Conservation (phyloP, 2,797 vertebrate species). For the Enteromius afrohamiltoni region DNA sequence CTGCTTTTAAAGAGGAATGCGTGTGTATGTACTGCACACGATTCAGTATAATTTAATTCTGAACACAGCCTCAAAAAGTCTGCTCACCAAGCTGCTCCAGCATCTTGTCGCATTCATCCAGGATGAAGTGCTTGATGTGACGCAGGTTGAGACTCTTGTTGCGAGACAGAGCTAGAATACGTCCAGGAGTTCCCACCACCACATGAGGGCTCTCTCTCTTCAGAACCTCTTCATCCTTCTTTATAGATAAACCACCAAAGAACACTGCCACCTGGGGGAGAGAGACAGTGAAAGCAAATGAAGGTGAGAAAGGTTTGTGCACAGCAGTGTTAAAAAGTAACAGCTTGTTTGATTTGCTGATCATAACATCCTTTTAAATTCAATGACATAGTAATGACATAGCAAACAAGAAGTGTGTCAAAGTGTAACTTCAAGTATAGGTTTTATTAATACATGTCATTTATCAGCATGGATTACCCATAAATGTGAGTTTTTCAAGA, state of each 20-base stretch:
- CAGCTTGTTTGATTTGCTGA: neutral
- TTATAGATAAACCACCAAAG: constrained; percentile 83
- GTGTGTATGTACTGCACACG: neutral
- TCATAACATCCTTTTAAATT: neutral
- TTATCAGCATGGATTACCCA: neutral
- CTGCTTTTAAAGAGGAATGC: neutral
- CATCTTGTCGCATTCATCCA: constrained; percentile 89
- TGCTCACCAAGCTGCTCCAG: constrained; percentile 85
- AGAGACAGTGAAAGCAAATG: neutral
- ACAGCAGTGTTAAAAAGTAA: neutral
- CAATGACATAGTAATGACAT: neutral
- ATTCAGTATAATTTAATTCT: neutral
- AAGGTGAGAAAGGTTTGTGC: neutral
- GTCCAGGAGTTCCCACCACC: constrained; percentile 84
- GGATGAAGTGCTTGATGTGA: constrained; percentile 86
- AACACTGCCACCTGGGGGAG: constrained; percentile 81
- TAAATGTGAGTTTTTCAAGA: neutral
- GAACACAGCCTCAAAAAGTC: neutral
- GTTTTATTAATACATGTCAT: neutral
- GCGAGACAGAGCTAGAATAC: constrained; percentile 81
- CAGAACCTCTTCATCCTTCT: constrained; percentile 85
- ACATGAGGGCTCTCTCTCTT: constrained; percentile 85
- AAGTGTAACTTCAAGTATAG: neutral
- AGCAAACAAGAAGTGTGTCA: neutral
- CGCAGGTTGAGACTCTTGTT: constrained; percentile 85